A percentile compares a stretch with the other conserved stretches of the same genome.
Conservation (phyloP, 1,140 invertebrate species). For the Pseudomyrmex concolor region DNA sequence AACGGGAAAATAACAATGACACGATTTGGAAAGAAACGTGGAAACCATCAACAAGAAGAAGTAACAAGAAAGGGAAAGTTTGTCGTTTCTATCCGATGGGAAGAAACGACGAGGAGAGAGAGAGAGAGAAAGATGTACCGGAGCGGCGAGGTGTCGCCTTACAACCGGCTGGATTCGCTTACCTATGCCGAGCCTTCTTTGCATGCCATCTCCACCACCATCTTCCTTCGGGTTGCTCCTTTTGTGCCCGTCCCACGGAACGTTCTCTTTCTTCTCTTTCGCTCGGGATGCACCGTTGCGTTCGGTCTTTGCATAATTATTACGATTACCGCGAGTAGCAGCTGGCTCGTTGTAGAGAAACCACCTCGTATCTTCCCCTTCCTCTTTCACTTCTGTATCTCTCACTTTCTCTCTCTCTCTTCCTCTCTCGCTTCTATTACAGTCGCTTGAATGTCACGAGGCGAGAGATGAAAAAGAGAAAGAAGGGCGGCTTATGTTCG, state of each 20-base stretch:
- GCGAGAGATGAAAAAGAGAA: conserved; percentile 58
- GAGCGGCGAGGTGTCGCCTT: conserved; percentile 84
- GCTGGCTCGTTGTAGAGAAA: conserved; percentile 70
- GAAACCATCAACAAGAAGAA: conserved; percentile 59
- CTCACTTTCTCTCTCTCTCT: conserved; percentile 21
- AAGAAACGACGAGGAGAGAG: conserved; percentile 56
- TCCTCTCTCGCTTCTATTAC: background rate
- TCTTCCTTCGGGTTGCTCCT: conserved; percentile 79
- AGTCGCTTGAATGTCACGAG: conserved; percentile 24
- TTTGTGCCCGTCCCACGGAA: conserved; percentile 77
- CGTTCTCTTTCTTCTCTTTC: conserved; percentile 65
- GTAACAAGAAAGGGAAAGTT: conserved; percentile 63
- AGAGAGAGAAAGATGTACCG: conserved; percentile 77
- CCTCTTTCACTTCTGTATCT: background rate
- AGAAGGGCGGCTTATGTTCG: conserved; percentile 40
- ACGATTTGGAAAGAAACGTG: conserved; percentile 41
- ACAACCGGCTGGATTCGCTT: conserved; percentile 85
- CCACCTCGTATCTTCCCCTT: conserved; percentile 45
- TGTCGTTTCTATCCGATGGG: conserved; percentile 44
- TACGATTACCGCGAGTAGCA: conserved; percentile 81
- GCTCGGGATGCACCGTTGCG: conserved; percentile 78
- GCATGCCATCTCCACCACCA: conserved; percentile 85
- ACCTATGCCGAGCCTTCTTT: conserved; percentile 83
- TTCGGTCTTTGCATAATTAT: conserved; percentile 84
- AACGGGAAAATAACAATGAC: conserved; percentile 18